Evolutionary conservation across 2,797 vertebrate genomes (phyloP), one percentile per base, ranked within the genome.

Genomic region (Pygocentrus nattereri): DNA sequence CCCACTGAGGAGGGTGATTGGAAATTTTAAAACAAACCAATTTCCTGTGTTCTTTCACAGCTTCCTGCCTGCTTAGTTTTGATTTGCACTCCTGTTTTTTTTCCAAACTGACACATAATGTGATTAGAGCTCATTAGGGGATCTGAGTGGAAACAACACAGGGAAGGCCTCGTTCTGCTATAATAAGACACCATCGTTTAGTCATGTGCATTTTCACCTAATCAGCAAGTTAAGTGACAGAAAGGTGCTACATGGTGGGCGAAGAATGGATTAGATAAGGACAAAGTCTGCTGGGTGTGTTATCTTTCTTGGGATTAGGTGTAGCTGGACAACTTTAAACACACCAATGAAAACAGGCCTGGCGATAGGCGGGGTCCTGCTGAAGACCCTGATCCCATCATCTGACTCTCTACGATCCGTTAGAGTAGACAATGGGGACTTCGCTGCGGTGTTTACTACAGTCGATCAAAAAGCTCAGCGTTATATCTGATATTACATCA

Each of bases 101-200:
- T 15, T 52, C 64, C 69, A 77, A 21, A 52, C 62, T 80, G 76
- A 81, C 78, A 27, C 5, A 65, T 76, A 74, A 87, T 25, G 38
- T 74, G 79, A 78, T 85, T 74, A 87, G 47, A 64, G 67, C 56
- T 71, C 82, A 82, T 78, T 50, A 80, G 21, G n/a, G 34, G 30
- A 69, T 54, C 30, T 65, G 56, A 81, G 76, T 67, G 69, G 76
- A 79, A 61, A 70, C 71, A 52, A 56, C 19, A 74, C 76, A 62
- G 64, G n/a, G 44, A 52, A 44, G 6, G n/a, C 30, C 27, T 62
- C n/a, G 16, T 30, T 69, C 27, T 16, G 23, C 74, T 61, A 74
- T 78, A 67, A 67, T 23, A 78, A 82, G 50, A 73, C 80, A 12
- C 25, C 19, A 47, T 56, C 49, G 16, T 30, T 76, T 44, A 62